These are phyloP conservation scores for Melanerpes aurifrons DNA, from an alignment of 2,113 vertebrate genomes.

Conservation along the genomic window DNA sequence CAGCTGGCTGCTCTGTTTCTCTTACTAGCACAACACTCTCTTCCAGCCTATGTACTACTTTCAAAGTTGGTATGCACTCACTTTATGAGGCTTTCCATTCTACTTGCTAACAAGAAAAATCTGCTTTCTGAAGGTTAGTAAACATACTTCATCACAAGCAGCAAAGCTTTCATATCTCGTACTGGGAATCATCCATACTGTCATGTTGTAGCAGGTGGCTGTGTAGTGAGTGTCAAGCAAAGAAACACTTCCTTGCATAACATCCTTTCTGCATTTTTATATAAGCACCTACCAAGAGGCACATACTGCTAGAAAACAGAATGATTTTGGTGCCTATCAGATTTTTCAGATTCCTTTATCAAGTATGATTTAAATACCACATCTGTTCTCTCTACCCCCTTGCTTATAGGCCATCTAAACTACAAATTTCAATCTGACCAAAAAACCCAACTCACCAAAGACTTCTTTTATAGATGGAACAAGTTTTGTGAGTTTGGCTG, in stretches of 20 bases:
- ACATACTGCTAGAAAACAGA: neutral
- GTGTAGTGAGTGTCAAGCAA: slow-evolving; percentile 20
- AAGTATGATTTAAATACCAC: neutral
- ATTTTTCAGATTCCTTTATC: neutral
- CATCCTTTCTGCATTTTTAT: slow-evolving; percentile 46
- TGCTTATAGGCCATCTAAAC: neutral
- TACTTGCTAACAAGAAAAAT: neutral
- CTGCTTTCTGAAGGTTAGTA: neutral
- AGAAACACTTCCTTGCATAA: slow-evolving; percentile 30
- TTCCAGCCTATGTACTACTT: neutral
- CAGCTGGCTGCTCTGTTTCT: neutral
- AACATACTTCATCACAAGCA: neutral
- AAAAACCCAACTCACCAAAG: neutral
- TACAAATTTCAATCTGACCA: neutral
- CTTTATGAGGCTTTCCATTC: neutral
- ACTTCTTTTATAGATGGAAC: neutral
- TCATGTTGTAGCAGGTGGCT: slow-evolving; percentile 40
- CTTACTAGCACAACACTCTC: neutral
- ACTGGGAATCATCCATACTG: neutral
- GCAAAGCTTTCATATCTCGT: neutral
- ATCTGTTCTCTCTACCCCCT: neutral
- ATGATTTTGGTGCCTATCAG: neutral
- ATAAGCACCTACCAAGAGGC: slow-evolving; percentile 25
- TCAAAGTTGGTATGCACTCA: neutral
- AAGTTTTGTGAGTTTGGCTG: neutral